Percentiles rank a stretch among this genome's conserved stretches.
phyloP scores from a whole-genome alignment of 2,888 invertebrate genomes.

The Muscina levida region DNA sequence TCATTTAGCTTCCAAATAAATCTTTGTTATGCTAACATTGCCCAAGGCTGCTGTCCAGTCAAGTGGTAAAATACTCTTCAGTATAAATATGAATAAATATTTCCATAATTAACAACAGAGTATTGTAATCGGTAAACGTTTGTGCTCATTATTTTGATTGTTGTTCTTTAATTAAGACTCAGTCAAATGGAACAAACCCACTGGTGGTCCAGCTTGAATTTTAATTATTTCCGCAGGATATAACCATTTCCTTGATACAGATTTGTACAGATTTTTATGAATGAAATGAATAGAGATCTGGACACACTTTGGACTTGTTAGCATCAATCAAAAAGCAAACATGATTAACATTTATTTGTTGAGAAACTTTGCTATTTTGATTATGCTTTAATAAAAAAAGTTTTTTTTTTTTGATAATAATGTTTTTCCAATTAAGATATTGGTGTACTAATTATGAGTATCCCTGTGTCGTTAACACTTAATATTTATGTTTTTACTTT shows the following conservation, averaged over 20 bases:
- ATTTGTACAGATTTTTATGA: not conserved
- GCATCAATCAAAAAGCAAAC: constrained; percentile 10
- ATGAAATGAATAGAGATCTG: not conserved
- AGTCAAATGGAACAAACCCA: constrained; percentile 13
- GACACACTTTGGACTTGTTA: not conserved
- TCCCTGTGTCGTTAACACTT: not conserved
- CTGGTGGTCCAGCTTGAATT: not conserved
- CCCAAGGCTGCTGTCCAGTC: too few relatives aligned
- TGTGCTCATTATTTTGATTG: not conserved
- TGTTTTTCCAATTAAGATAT: constrained; percentile 11
- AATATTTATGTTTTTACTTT: constrained; percentile 16
- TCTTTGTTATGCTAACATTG: too few relatives aligned
- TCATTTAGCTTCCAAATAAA: too few relatives aligned
- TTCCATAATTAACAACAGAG: not conserved
- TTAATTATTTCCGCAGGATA: constrained; percentile 3
- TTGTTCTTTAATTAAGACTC: constrained; percentile 20
- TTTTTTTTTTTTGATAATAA: not conserved
- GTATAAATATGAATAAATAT: too few relatives aligned
- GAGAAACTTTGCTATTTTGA: not conserved
- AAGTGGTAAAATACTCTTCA: too few relatives aligned
- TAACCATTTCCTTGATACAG: not conserved
- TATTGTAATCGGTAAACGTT: constrained; percentile 7
- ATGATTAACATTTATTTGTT: not conserved
- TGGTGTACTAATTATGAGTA: constrained; percentile 3
- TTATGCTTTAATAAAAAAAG: too few relatives aligned